Conservation (phyloP, 2,797 vertebrate species). For the Brachyalestes nurse region DNA sequence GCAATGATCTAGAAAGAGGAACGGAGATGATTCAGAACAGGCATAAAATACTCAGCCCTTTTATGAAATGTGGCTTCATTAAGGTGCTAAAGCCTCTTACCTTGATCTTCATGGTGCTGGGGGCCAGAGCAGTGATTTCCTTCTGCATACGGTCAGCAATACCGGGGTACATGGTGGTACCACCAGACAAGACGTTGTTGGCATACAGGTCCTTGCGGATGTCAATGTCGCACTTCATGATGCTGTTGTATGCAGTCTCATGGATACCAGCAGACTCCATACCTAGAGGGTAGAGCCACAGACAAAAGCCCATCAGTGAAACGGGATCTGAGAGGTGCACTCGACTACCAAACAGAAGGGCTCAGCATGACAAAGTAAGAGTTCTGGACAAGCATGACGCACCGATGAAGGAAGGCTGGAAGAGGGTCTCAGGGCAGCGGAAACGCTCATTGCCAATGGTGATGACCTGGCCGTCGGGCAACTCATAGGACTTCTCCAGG, state of each 20-base stretch:
- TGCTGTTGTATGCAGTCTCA: conserved; percentile 98
- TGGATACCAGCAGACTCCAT: conserved; percentile 99
- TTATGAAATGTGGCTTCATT: conserved; percentile 16
- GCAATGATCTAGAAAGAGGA: conserved; percentile 88
- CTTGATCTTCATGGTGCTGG: conserved; percentile 99
- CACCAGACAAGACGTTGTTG: conserved; percentile 96
- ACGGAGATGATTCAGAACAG: conserved; percentile 11
- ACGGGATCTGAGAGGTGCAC: neutral
- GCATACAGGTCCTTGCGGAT: conserved; percentile 98
- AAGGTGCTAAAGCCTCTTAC: conserved; percentile 67
- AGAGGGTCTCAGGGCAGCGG: conserved; percentile 95
- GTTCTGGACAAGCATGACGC: conserved; percentile 48
- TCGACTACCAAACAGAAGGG: neutral
- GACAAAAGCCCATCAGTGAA: conserved; percentile 16
- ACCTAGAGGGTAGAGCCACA: conserved; percentile 72
- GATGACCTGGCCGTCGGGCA: conserved; percentile 96
- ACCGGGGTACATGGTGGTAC: conserved; percentile 99
- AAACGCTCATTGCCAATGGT: conserved; percentile 97
- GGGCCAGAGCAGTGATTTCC: conserved; percentile 97
- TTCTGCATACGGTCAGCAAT: conserved; percentile 99
- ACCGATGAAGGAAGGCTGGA: conserved; percentile 96
- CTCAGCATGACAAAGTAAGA: neutral
- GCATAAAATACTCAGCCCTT: neutral
- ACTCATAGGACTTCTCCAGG: conserved; percentile 86
- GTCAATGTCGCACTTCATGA: conserved; percentile 99